A percentile compares a stretch with the other conserved stretches of the same genome.
Conservation (phyloP, 2,888 invertebrate species). For the Chydorus sphaericus region DNA sequence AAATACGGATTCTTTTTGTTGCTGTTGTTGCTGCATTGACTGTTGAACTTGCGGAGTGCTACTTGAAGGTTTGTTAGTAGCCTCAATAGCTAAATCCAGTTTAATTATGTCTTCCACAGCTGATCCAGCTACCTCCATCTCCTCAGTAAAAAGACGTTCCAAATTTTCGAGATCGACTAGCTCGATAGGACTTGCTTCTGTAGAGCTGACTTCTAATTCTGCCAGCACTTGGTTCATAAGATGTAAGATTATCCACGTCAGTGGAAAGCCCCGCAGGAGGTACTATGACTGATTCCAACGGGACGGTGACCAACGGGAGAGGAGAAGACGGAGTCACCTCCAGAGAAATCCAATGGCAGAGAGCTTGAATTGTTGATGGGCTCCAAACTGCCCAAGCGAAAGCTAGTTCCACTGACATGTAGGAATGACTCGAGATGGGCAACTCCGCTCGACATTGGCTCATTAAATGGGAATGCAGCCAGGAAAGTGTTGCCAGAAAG, state of each 20-base stretch:
- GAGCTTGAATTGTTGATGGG: background rate
- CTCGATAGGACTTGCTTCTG: background rate
- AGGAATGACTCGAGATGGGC: background rate
- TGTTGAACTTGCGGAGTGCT: no score
- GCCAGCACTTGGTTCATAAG: no score
- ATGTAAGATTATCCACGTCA: no score
- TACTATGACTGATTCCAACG: background rate
- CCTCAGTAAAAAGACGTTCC: background rate
- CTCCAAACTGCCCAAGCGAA: background rate
- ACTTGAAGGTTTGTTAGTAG: background rate
- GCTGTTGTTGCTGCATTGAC: constrained; percentile 1
- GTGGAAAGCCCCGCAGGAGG: background rate
- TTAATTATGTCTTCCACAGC: constrained; percentile 28
- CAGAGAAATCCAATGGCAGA: constrained; percentile 5
- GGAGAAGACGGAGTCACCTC: background rate
- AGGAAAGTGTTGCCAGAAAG: background rate
- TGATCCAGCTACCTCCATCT: constrained; percentile 21
- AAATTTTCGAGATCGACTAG: background rate
- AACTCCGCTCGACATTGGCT: background rate
- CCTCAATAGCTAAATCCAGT: no score
- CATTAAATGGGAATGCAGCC: background rate
- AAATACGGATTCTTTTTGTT: constrained; percentile 78
- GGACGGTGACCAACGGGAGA: no score
- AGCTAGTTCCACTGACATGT: background rate
- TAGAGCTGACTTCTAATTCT: background rate